Base-by-base conservation (phyloP, 2,113 vertebrate genomes). In the Erinaceus europaeus region DNA sequence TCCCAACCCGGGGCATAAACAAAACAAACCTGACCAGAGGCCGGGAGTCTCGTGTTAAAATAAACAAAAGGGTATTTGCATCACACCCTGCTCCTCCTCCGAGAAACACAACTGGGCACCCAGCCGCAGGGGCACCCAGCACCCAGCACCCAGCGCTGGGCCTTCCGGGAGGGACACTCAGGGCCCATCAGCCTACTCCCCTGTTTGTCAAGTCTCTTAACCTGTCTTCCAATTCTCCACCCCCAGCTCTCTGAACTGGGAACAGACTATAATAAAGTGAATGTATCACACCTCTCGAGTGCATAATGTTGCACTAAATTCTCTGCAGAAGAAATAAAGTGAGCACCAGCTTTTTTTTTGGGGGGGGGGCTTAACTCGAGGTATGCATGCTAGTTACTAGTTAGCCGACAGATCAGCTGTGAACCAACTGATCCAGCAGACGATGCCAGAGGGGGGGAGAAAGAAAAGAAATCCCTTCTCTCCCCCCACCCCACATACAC, bases 41-140 rank as follows among this genome's bases (percentile, higher is more conserved):
- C 15, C 92, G 75, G 88, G n/a, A 85, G 68, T 17, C 9, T 67
- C 25, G 46, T 71, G 68, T 65, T 77, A 79, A 91, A 91, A 90
- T 74, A 84, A 91, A 90, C 57, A 77, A 91, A 89, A n/a, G 4
- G 17, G 34, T 61, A 94, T 88, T 88, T 85, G 55, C 42, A 71
- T 61, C 90, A 92, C 38, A 86, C 14, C 5, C 38, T 64, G 69
- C 9, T 27, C 23, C 71, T 86, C 53, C 67, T 79, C 10, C n/a
- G n/a, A 89, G 48, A 94, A 91, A 74, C 34, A 84, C 65, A 93
- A 82, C 4, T 23, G 34, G 23, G 34, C 25, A n/a, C n/a, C n/a
- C n/a, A n/a, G n/a, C n/a, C n/a, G n/a, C n/a, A 42, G 90, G 68
- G 42, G 48, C 34, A 57, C 34, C 59, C 53, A 55, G n/a, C n/a